Base-by-base conservation (phyloP, 2,888 invertebrate species). In the Mimas tiliae region DNA sequence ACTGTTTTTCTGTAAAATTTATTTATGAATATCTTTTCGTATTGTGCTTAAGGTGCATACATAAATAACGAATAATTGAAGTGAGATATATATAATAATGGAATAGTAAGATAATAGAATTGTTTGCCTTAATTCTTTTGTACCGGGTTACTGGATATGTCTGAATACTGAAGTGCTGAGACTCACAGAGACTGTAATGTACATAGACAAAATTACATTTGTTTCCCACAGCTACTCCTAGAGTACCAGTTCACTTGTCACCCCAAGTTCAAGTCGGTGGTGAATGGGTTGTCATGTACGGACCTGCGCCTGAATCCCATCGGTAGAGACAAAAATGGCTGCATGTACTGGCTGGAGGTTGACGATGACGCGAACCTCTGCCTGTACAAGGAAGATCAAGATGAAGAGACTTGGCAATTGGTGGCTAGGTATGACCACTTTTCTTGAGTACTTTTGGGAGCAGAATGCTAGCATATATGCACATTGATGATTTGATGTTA, bases 161-260 rank as follows among this genome's bases (percentile, higher is more conserved):
- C 27, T 27, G 27, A 1, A 27, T 27, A 27, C 27, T 27, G 27
- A 27, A 27, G 4, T 27, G 2, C 27, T 27, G 27, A 4, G 27
- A 4, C 1, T 27, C 4, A 27, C 27, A 27, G 27, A 27, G 4
- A 27, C 4, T 27, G 27, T 27, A 27, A 3, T 27, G 27, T 27
- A 3, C 1, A 27, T 27, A 4, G 27, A 27, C 27, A 27, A 27
- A 14, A 1, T 45, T 14, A 12, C 11, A 14, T 45, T 14, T 45
- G 11, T 14, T 45, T 45, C 76, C 89, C 94, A 8, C 91, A 98
- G 98, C 95, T 96, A 82, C 94, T 99, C 67, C 91, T 99, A 70
- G 99, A 99, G 90, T 96, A 96, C 79, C 99, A 99, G 89, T 99
- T 99, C 93, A 99, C 99, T 85, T 95, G 95, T 78, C 98, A 99